These are phyloP conservation scores for Neofelis nebulosa DNA, from an alignment of 2,113 vertebrate genomes.

Conservation along the genomic window DNA sequence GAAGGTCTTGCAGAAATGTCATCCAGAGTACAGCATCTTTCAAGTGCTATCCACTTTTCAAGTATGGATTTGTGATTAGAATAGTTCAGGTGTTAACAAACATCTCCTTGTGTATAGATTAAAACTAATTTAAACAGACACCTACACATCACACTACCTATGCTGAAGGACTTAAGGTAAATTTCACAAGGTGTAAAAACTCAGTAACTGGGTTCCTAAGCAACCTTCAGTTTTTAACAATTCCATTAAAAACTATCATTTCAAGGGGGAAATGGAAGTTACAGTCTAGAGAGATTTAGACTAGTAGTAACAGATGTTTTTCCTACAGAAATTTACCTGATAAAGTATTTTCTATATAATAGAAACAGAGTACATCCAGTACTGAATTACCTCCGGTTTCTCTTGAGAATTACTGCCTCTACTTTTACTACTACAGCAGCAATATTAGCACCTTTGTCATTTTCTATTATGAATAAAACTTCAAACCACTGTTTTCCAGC, in stretches of 20 bases:
- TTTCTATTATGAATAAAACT: background rate
- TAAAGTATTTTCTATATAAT: background rate
- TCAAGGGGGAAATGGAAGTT: slow-evolving; percentile 13
- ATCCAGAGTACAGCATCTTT: background rate
- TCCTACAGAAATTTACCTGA: background rate
- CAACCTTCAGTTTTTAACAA: slow-evolving; percentile 10
- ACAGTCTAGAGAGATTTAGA: background rate
- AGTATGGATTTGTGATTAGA: background rate
- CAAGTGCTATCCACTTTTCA: background rate
- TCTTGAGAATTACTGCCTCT: background rate
- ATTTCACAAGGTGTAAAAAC: background rate
- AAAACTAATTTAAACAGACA: slow-evolving; percentile 18
- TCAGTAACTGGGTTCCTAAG: background rate
- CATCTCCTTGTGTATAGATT: background rate
- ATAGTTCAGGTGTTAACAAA: background rate
- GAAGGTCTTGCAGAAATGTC: slow-evolving; percentile 6
- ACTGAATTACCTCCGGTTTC: background rate
- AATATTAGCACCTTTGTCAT: background rate
- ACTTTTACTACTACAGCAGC: background rate
- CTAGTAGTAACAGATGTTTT: background rate
- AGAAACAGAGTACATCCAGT: background rate
- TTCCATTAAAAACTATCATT: slow-evolving; percentile 21
- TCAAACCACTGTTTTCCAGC: background rate
- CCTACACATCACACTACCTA: background rate
- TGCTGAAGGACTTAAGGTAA: slow-evolving; percentile 8